Conservation (phyloP, 1,140 invertebrate species). For the Acromyrmex charruanus region DNA sequence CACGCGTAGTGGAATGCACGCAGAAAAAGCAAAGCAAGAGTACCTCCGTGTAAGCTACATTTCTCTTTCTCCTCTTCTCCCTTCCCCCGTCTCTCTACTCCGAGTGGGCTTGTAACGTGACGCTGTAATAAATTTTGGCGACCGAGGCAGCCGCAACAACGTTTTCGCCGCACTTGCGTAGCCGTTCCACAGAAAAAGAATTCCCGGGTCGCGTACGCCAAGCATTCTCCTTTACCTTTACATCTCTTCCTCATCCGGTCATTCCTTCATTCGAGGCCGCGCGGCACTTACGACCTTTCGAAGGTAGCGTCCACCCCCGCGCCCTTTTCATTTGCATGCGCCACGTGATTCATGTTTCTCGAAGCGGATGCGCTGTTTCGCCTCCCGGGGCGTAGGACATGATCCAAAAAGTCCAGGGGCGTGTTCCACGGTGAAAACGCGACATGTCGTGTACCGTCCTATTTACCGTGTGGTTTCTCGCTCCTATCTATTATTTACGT, state of each 20-base stretch:
- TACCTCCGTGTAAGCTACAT: conserved; percentile 31
- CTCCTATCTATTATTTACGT: conserved; percentile 71
- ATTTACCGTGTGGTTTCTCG: conserved; percentile 11
- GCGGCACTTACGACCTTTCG: conserved; percentile 71
- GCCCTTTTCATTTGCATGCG: conserved; percentile 74
- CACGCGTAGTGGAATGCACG: conserved; percentile 4
- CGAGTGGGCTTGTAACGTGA: conserved; percentile 59
- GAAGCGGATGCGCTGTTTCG: conserved; percentile 62
- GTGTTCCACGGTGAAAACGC: conserved; percentile 72
- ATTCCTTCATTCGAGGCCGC: conserved; percentile 21
- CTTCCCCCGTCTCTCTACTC: background rate
- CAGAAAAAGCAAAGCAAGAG: conserved; percentile 22
- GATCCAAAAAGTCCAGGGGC: conserved; percentile 75
- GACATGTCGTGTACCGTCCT: conserved; percentile 67
- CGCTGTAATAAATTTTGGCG: conserved; percentile 72
- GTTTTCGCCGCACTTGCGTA: conserved; percentile 69
- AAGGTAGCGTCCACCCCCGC: conserved; percentile 71
- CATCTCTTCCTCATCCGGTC: conserved; percentile 1
- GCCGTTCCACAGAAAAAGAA: conserved; percentile 57
- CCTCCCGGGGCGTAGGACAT: conserved; percentile 70
- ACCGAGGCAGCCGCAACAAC: conserved; percentile 54
- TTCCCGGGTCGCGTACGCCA: conserved; percentile 21
- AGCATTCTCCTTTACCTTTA: background rate
- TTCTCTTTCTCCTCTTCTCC: background rate
- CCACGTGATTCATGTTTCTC: conserved; percentile 70